Evolutionary conservation across 2,888 invertebrate genomes (phyloP), one percentile per base, ranked within the genome.

Genomic region (Trissolcus japonicus): DNA sequence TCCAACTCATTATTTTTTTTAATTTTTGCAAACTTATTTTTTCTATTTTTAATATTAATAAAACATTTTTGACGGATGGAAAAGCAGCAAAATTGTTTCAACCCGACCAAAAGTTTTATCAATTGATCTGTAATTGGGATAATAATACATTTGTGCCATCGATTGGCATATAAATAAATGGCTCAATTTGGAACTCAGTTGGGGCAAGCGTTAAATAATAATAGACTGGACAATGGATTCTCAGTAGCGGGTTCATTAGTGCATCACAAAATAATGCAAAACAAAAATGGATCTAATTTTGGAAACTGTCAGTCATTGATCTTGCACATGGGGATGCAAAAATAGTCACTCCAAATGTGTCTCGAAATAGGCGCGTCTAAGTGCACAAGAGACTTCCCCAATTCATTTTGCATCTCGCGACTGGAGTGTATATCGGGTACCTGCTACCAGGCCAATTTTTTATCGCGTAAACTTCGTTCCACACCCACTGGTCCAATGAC

Each of bases 251-350:
- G 65, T 71, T 76, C 65, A 76, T 71, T 71, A 76, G 60, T 59
- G 51, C 67, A 59, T 55, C 60, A 63, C 41, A 9, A 35, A 35
- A 35, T 35, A 35, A 35, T 35, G 51, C 29, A 73, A 66, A 72
- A 60, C 60, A 9, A 46, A 68, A 67, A 59, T 57, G 57, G 35
- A 29, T 29, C 71, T 76, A 71, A 66, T 66, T 76, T 66, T 71
- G 63, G 50, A 63, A 46, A 61, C 35, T 77, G 77, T 77, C 77
- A 77, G 73, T 77, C 77, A 73, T 68, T 77, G 77, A 77, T 77
- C 77, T 73, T 68, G 54, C 68, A 65, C 25, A 60, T 55, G 63
- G 29, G 57, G 75, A 50, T 57, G 73, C 77, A 56, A 68, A 73
- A 77, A 77, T 77, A 77, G 65, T 35, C 68, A 53, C 62, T 57